phyloP scores from a whole-genome alignment of 2,888 invertebrate genomes.

The Diplazon laetatorius region DNA sequence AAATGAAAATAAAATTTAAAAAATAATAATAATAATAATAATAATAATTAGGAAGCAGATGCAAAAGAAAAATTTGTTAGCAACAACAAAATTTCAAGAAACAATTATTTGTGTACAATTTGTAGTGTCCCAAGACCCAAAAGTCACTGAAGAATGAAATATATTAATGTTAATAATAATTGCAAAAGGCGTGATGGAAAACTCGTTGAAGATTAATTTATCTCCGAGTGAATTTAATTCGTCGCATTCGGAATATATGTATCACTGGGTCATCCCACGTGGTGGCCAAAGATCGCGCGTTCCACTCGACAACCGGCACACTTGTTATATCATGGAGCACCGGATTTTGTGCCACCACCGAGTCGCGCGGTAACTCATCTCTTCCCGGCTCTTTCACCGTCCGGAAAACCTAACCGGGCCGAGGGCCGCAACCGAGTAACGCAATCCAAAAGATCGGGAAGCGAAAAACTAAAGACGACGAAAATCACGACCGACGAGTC shows the following conservation, averaged over 20 bases:
- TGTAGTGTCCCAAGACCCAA: neutral
- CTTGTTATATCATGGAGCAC: constrained; percentile 66
- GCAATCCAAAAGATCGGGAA: constrained; percentile 37
- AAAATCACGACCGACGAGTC: neutral
- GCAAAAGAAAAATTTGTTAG: no score
- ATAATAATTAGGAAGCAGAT: no score
- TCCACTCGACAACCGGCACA: constrained; percentile 77
- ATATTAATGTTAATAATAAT: neutral
- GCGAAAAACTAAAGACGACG: neutral
- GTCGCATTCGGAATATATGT: constrained; percentile 71
- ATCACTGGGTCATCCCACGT: constrained; percentile 77
- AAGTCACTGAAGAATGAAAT: neutral
- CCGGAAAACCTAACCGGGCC: constrained; percentile 7
- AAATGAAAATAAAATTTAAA: no score
- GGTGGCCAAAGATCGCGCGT: constrained; percentile 53
- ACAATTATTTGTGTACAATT: neutral
- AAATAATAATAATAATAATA: no score
- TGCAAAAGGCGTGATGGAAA: constrained; percentile 36
- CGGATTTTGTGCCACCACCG: neutral
- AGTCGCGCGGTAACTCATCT: constrained; percentile 19
- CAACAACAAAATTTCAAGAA: constrained; percentile 9
- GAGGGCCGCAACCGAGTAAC: constrained; percentile 6
- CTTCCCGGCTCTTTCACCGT: constrained; percentile 39
- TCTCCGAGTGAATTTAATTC: constrained; percentile 37
- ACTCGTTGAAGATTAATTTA: constrained; percentile 41